Conservation (phyloP, 2,888 invertebrate species). For the Drosophila niveifrons region DNA sequence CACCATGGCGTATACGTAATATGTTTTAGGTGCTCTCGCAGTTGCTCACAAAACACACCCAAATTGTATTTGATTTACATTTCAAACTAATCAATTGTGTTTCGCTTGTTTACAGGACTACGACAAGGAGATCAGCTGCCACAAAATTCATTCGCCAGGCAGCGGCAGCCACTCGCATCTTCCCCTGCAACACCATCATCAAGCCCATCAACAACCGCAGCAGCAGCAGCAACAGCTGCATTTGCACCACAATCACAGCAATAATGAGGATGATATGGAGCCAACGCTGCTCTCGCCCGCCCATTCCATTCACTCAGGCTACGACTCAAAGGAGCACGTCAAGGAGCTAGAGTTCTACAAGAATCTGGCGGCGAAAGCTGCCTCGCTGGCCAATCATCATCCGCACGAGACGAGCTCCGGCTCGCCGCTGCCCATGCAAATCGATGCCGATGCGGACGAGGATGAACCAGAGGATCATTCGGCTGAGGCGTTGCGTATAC, state of each 20-base stretch:
- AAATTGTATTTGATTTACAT: background rate
- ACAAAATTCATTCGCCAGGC: constrained; percentile 82
- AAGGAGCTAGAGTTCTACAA: constrained; percentile 85
- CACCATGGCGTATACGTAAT: constrained; percentile 33
- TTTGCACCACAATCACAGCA: constrained; percentile 38
- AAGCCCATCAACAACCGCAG: constrained; percentile 42
- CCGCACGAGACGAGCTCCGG: constrained; percentile 57
- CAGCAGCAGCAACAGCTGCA: constrained; percentile 46
- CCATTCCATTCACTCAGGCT: constrained; percentile 60
- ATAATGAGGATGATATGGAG: constrained; percentile 69
- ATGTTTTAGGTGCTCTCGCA: constrained; percentile 1
- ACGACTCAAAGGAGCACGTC: constrained; percentile 81
- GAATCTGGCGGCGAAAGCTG: constrained; percentile 83
- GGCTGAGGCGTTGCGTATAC: constrained; percentile 52
- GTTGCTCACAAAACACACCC: constrained; percentile 35
- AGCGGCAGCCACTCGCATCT: constrained; percentile 56
- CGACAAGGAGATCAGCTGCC: constrained; percentile 83
- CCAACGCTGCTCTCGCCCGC: constrained; percentile 66
- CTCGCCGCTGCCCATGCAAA: constrained; percentile 78
- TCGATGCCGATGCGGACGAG: constrained; percentile 79
- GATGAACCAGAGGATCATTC: constrained; percentile 64
- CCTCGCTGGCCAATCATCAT: constrained; percentile 78
- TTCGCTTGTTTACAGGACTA: constrained; percentile 77
- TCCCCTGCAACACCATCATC: constrained; percentile 33
- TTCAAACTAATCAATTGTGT: constrained; percentile 29